A percentile compares a stretch with the other conserved stretches of the same genome.
These are phyloP conservation scores for Scelioninae gen. 2 DNA, from an alignment of 2,888 invertebrate genomes.

Conservation along the genomic window DNA sequence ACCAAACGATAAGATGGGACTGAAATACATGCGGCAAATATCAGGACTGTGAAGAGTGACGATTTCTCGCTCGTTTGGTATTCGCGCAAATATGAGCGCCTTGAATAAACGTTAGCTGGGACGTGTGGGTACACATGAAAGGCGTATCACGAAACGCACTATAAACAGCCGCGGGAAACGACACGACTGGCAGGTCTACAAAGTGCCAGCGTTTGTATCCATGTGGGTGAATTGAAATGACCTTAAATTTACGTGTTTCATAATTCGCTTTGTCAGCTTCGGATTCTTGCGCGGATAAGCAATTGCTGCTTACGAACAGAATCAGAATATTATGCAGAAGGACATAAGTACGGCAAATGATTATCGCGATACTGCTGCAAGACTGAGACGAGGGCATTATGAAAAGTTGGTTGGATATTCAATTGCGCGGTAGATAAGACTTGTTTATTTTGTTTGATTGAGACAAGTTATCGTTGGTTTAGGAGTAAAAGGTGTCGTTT, in stretches of 20 bases:
- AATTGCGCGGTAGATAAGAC: conserved; percentile 35
- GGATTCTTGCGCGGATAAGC: conserved; percentile 47
- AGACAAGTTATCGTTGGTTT: conserved; percentile 39
- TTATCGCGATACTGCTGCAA: conserved; percentile 29
- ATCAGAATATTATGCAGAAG: conserved; percentile 51
- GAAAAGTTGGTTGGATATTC: conserved; percentile 23
- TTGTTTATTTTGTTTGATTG: conserved; percentile 46
- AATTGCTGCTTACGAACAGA: conserved; percentile 32
- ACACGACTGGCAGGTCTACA: conserved; percentile 48
- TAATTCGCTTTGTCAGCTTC: conserved; percentile 60
- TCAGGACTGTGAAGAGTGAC: conserved; percentile 50
- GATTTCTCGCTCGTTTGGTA: conserved; percentile 46
- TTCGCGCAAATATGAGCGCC: conserved; percentile 51
- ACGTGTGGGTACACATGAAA: conserved; percentile 58
- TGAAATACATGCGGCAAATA: conserved; percentile 38
- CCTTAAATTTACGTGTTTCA: conserved; percentile 58
- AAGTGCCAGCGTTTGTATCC: conserved; percentile 51
- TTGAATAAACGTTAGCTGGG: conserved; percentile 42
- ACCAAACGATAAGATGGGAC: conserved; percentile 28
- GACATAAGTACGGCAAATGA: conserved; percentile 44
- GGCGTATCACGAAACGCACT: conserved; percentile 56
- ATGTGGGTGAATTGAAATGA: conserved; percentile 59
- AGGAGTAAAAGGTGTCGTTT: conserved; percentile 37
- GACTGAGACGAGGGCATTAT: conserved; percentile 1
- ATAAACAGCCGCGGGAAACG: conserved; percentile 58